These are phyloP conservation scores for Labeo catla DNA, from an alignment of 2,113 vertebrate genomes.

Conservation along the genomic window DNA sequence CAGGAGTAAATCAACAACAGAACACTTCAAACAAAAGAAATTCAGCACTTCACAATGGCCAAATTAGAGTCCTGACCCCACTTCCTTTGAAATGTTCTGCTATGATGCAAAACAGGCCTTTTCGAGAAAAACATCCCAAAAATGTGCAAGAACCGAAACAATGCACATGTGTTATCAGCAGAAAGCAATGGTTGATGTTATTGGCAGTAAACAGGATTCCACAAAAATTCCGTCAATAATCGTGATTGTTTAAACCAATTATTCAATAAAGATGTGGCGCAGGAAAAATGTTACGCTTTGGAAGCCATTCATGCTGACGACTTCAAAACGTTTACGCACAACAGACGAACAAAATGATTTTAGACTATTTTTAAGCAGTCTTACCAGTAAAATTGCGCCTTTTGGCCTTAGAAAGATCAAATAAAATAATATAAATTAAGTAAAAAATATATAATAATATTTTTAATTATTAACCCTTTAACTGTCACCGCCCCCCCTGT, in stretches of 20 bases:
- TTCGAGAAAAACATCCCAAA: conserved; percentile 27
- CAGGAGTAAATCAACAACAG: conserved; percentile 38
- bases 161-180: conserved; percentile 23
- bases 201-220: conserved; percentile 30
- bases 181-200: conserved; percentile 1
- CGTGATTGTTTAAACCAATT: conserved; percentile 34
- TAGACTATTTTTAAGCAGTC: neutral
- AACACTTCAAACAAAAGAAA: conserved; percentile 8
- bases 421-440: neutral
- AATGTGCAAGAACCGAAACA: conserved; percentile 29
- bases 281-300: conserved; percentile 11
- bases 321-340: neutral
- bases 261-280: conserved; percentile 29
- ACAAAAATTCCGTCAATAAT: conserved; percentile 26
- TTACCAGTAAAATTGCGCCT: neutral
- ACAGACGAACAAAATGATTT: neutral
- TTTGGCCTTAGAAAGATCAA: neutral
- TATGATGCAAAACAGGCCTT: conserved; percentile 26
- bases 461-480: neutral
- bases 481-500: too few species aligned
- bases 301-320: neutral
- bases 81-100: conserved; percentile 15
- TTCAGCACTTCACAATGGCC: conserved; percentile 22
- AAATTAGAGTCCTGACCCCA: conserved; percentile 33
- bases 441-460: neutral